phyloP scores from a whole-genome alignment of 2,797 vertebrate species.

The Lophotriccus pileatus region DNA sequence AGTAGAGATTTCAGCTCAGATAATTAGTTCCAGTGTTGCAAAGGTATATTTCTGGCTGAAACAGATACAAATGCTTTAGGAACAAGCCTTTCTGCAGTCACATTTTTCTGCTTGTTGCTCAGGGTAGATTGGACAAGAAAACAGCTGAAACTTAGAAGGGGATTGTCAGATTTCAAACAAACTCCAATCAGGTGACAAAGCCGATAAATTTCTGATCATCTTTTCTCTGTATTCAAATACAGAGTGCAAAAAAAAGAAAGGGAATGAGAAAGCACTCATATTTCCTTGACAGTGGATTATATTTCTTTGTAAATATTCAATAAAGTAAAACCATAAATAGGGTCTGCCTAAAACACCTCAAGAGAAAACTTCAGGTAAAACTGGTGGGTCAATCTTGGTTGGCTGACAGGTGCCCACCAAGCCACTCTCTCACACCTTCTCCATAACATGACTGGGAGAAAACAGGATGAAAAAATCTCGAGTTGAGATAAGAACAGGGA shows the following conservation, averaged over 20 bases:
- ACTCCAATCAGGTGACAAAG: not conserved
- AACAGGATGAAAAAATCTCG: not conserved
- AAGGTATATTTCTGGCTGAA: not conserved
- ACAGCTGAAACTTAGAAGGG: not conserved
- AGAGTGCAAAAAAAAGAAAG: not conserved
- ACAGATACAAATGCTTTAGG: not conserved
- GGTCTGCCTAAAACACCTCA: not conserved
- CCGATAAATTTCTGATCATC: not conserved
- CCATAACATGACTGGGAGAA: not conserved
- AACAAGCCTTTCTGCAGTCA: not conserved
- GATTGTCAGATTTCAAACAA: not conserved
- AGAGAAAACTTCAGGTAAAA: not conserved
- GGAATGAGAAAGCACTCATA: not conserved
- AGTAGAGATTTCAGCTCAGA: not conserved
- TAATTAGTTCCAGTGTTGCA: not conserved
- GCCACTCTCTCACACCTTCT: not conserved
- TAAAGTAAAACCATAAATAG: not conserved
- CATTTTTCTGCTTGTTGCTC: not conserved
- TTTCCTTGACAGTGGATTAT: not conserved
- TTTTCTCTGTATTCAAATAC: not conserved
- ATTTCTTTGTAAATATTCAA: not conserved
- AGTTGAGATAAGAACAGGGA: not conserved
- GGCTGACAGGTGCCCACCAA: not conserved
- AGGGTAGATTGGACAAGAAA: not conserved
- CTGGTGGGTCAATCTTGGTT: not conserved